phyloP scores from a whole-genome alignment of 2,797 vertebrate genomes.

The Toxotes lorentzi region DNA sequence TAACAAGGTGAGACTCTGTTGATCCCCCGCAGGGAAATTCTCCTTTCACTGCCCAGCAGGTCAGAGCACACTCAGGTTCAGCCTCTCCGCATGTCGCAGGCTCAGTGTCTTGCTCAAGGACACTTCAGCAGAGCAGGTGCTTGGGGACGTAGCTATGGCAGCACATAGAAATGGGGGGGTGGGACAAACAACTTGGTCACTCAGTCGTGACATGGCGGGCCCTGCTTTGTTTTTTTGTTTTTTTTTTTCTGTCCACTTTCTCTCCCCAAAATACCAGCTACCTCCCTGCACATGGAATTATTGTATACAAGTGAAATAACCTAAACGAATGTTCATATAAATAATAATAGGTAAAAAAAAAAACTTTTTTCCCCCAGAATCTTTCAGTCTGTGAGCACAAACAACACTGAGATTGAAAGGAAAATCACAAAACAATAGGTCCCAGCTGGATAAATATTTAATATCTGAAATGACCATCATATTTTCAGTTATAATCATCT shows the following conservation, averaged over 20 bases:
- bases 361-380: too few relatives aligned
- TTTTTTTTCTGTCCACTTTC: slow-evolving; percentile 40
- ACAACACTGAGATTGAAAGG: not conserved
- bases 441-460: not conserved
- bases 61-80: slow-evolving; percentile 24
- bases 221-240: slow-evolving; percentile 52
- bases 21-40: slow-evolving; percentile 43
- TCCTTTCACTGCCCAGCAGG: slow-evolving; percentile 34
- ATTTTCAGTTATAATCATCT: not conserved
- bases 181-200: slow-evolving; percentile 58
- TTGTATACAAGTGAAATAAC: not conserved
- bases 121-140: slow-evolving; percentile 54
- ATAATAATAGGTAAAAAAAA: not conserved
- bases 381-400: not conserved
- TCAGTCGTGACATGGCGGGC: slow-evolving; percentile 75
- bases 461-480: not conserved
- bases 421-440: not conserved
- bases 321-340: not conserved
- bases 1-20: slow-evolving; percentile 47
- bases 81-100: slow-evolving; percentile 3
- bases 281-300: slow-evolving; percentile 4
- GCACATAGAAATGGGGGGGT: not conserved
- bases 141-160: not conserved
- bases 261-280: not conserved
- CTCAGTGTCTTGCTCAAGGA: slow-evolving; percentile 57